A percentile compares a stretch with the other conserved stretches of the same genome.
These are phyloP conservation scores for Galerucella nymphaeae DNA, from an alignment of 2,888 invertebrate species.

Conservation along the genomic window DNA sequence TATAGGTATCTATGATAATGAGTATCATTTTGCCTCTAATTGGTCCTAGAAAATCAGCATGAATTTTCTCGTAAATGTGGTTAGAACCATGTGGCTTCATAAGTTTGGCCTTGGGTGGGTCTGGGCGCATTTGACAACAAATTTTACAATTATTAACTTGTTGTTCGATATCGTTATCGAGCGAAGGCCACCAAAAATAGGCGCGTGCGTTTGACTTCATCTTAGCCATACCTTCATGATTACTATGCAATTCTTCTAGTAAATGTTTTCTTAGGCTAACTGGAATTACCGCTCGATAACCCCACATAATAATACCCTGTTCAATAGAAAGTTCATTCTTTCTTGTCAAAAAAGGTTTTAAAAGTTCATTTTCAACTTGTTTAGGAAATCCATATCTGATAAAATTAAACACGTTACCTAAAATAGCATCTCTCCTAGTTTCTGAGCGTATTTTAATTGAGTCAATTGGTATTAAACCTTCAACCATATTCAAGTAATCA, in stretches of 20 bases:
- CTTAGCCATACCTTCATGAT: slow-evolving; percentile 39
- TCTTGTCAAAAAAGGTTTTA: background rate
- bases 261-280: slow-evolving; percentile 31
- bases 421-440: slow-evolving; percentile 6
- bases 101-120: slow-evolving; percentile 21
- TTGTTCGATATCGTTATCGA: slow-evolving; percentile 23
- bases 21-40: slow-evolving; percentile 24
- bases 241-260: slow-evolving; percentile 38
- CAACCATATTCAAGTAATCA: too few species aligned
- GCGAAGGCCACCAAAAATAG: slow-evolving; percentile 29
- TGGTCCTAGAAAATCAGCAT: slow-evolving; percentile 26
- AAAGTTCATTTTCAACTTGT: background rate
- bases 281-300: slow-evolving; percentile 40
- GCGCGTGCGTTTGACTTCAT: slow-evolving; percentile 30
- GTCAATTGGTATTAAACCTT: background rate
- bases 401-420: background rate
- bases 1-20: slow-evolving; percentile 23
- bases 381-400: slow-evolving; percentile 11
- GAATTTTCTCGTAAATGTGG: slow-evolving; percentile 22
- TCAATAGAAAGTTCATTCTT: slow-evolving; percentile 29
- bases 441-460: slow-evolving; percentile 2
- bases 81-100: slow-evolving; percentile 1
- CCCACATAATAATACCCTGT: slow-evolving; percentile 41
- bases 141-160: slow-evolving; percentile 7
- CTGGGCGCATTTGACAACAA: slow-evolving; percentile 11